These are phyloP conservation scores for Pocillopora grandis DNA, from an alignment of 92 coral and sea anemone genomes.

Conservation along the genomic window DNA sequence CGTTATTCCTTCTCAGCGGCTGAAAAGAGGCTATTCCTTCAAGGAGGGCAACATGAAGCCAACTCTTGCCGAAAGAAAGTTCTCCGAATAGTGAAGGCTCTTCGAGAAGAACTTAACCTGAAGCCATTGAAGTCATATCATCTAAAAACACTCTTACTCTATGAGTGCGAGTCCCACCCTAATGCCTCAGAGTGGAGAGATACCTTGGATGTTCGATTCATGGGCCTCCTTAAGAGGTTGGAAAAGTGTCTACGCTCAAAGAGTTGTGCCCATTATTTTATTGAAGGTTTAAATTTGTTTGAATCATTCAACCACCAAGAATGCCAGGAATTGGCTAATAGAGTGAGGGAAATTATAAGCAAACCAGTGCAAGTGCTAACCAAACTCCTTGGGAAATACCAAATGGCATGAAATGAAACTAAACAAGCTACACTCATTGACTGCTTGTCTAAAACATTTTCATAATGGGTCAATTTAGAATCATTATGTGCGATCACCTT, in stretches of 20 bases:
- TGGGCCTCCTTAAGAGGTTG: slow-evolving; percentile 47
- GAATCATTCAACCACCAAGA: slow-evolving; percentile 17
- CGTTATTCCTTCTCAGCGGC: slow-evolving; percentile 72
- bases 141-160: slow-evolving; percentile 67
- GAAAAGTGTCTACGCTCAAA: slow-evolving; percentile 26
- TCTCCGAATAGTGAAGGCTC: slow-evolving; percentile 67
- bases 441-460: no score
- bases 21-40: slow-evolving; percentile 56
- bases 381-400: not conserved
- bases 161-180: slow-evolving; percentile 67
- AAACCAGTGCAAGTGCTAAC: not conserved
- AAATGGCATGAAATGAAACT: not conserved
- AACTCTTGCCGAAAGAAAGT: slow-evolving; percentile 60
- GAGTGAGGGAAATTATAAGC: not conserved
- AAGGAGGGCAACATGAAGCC: slow-evolving; percentile 46
- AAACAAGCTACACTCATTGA: not conserved
- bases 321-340: slow-evolving; percentile 13
- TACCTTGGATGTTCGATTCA: slow-evolving; percentile 40
- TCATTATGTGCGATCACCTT: no score
- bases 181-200: slow-evolving; percentile 40
- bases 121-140: slow-evolving; percentile 70
- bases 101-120: slow-evolving; percentile 36
- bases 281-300: slow-evolving; percentile 58
- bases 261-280: slow-evolving; percentile 76
- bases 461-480: no score